Conservation (phyloP, 1,140 invertebrate genomes). For the Campoletis sonorensis region DNA sequence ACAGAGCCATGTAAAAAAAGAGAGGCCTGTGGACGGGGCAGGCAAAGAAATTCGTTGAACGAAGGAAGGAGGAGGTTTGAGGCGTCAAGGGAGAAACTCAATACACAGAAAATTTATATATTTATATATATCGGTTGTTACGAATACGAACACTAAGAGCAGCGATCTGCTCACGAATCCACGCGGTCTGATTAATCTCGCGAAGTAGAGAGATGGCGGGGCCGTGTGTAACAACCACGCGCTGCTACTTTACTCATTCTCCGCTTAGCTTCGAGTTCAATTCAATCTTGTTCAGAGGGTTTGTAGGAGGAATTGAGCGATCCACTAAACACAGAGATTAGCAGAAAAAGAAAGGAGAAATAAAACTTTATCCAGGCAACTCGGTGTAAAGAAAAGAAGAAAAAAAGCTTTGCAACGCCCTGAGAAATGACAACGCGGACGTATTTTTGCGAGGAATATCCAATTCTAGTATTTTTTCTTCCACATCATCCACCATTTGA, state of each 20-base stretch:
- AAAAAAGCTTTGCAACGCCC: too few species aligned
- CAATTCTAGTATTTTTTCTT: not conserved
- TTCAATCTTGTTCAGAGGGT: constrained; percentile 18
- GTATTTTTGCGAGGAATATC: too few species aligned
- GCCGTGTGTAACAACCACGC: not conserved
- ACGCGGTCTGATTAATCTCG: constrained; percentile 40
- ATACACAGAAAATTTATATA: not conserved
- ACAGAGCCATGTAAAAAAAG: not conserved
- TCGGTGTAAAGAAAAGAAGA: not conserved
- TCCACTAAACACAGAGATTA: constrained; percentile 10
- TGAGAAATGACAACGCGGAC: too few species aligned
- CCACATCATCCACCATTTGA: not conserved
- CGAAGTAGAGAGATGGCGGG: constrained; percentile 15
- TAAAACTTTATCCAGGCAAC: not conserved
- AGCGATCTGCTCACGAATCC: constrained; percentile 21
- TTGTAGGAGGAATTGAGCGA: constrained; percentile 19
- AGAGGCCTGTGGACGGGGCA: not conserved
- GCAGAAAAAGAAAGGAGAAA: not conserved
- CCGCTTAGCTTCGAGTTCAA: constrained; percentile 8
- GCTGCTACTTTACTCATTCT: not conserved
- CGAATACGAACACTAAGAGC: not conserved
- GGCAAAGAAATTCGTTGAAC: constrained; percentile 28
- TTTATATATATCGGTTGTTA: not conserved
- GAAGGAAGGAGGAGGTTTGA: not conserved
- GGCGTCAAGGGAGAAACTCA: constrained; percentile 26